phyloP scores from a whole-genome alignment of 2,888 invertebrate genomes.

The Teleogryllus oceanicus region DNA sequence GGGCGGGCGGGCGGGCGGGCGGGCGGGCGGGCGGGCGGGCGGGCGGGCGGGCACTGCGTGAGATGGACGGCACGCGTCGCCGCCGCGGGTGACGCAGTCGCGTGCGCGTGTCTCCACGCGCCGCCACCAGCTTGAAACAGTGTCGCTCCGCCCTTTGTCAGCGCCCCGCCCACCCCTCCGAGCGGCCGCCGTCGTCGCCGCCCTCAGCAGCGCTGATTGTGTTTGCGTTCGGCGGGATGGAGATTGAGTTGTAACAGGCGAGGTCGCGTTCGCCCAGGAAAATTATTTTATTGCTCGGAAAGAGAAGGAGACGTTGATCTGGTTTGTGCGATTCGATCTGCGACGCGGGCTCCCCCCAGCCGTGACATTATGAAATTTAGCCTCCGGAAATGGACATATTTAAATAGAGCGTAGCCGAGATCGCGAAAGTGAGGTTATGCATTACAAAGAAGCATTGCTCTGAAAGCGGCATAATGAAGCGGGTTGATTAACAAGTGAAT shows the following conservation, averaged over 20 bases:
- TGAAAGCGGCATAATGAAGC: too few relatives aligned
- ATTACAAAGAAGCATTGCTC: too few relatives aligned
- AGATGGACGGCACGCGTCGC: not conserved
- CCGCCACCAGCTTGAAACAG: not conserved
- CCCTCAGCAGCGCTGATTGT: not conserved
- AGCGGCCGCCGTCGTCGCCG: not conserved
- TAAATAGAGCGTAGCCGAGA: too few relatives aligned
- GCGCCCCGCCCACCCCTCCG: not conserved
- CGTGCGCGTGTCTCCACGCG: not conserved
- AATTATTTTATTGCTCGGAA: constrained; percentile 18
- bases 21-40: not conserved
- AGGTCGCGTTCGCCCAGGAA: not conserved
- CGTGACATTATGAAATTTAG: not conserved
- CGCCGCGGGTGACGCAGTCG: not conserved
- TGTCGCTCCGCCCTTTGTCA: not conserved
- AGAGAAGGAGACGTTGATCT: constrained; percentile 4
- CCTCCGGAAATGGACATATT: too few relatives aligned
- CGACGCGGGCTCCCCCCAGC: not conserved
- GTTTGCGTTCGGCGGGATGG: constrained; percentile 1
- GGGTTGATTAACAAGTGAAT: too few relatives aligned
- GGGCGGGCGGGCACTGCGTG: not conserved
- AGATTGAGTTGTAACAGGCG: constrained; percentile 5
- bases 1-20: too few relatives aligned
- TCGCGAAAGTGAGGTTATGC: too few relatives aligned
- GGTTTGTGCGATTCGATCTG: not conserved